These are phyloP conservation scores for Geotria australis DNA, from an alignment of 2,797 vertebrate species.

Conservation along the genomic window DNA sequence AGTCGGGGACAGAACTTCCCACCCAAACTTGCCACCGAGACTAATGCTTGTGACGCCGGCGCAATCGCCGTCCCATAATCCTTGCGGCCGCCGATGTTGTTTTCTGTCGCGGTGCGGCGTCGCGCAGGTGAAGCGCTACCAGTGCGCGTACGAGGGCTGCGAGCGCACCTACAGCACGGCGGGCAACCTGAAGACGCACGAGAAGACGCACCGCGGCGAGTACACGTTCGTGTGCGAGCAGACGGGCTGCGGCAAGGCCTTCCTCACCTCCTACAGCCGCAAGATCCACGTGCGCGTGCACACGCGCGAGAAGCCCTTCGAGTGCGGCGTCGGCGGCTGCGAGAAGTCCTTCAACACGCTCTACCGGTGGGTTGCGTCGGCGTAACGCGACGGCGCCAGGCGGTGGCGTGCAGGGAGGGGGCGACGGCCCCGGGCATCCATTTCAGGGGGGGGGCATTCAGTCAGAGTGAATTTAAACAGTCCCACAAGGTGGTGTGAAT, in stretches of 20 bases:
- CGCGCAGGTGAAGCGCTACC: conserved; percentile 75
- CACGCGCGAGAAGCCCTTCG: conserved; percentile 98
- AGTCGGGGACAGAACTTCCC: too few species aligned
- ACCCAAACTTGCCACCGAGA: too few species aligned
- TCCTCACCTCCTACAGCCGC: conserved; percentile 94
- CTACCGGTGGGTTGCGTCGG: conserved; percentile 26
- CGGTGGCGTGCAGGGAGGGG: too few species aligned
- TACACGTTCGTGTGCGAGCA: conserved; percentile 97
- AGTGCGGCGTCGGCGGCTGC: conserved; percentile 87
- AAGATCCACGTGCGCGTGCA: conserved; percentile 93
- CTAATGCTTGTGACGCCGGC: too few species aligned
- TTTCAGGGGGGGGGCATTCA: too few species aligned
- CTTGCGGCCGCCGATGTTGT: not conserved
- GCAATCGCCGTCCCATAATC: too few species aligned
- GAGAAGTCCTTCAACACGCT: conserved; percentile 93
- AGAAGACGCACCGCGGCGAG: conserved; percentile 85
- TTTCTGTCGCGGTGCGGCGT: not conserved
- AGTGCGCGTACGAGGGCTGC: conserved; percentile 93
- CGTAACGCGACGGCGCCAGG: too few species aligned
- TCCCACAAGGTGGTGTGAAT: too few species aligned
- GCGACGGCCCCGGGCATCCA: too few species aligned
- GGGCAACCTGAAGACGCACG: conserved; percentile 83
- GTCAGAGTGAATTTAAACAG: too few species aligned
- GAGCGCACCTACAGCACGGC: conserved; percentile 89
- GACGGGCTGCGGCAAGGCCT: conserved; percentile 87